Base-by-base conservation (phyloP, 2,113 vertebrate species). In the Nesogale talazaci region DNA sequence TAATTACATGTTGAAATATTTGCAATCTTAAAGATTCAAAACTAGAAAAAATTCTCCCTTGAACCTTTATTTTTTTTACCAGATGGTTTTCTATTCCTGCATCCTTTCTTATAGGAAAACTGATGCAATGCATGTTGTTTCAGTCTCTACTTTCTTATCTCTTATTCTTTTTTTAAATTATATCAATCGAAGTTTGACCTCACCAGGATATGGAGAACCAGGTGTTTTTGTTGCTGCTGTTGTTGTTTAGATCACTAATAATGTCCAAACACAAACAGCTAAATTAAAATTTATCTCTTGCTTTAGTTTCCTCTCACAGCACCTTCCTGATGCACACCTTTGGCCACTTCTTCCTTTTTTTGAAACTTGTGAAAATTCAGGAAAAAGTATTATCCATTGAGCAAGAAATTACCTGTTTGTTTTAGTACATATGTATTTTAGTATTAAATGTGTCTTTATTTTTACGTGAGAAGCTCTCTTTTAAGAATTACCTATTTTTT, bases 381-480 rank as follows among this genome's bases (percentile, higher is more conserved):
- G 3, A 77, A 76, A 46, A 11, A 90, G 23, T 1, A 70, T 65
- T 11, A 74, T 0, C 11, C 82, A 83, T 9, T 82, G 15, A 87
- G 1, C 10, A 8, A 83, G 17, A 92, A 65, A 90, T 38, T 1
- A 0, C 57, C 38, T 46, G 0, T 61, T 90, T 90, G 87, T 61
- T 90, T 92, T 75, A 63, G 29, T 63, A 14, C 79, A 79, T 86
- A 59, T 91, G 42, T 27, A 56, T 1, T 78, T 91, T 82, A 78
- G 1, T 40, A 52, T 52, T 52, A 52, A 52, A 52, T 70, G 70
- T 63, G 10, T 91, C 27, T 38, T 91, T 92, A 59, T 75, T 4
- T 85, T 2, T 77, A 11, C 52, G 29, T 25, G 1, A 63, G 27
- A 22, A 10, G 4, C 12, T 86, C 17, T 82, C 8, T 27, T 6